Evolutionary conservation across 2,797 vertebrate genomes (phyloP), one percentile per base, ranked within the genome.

Genomic region (Ficedula albicollis): DNA sequence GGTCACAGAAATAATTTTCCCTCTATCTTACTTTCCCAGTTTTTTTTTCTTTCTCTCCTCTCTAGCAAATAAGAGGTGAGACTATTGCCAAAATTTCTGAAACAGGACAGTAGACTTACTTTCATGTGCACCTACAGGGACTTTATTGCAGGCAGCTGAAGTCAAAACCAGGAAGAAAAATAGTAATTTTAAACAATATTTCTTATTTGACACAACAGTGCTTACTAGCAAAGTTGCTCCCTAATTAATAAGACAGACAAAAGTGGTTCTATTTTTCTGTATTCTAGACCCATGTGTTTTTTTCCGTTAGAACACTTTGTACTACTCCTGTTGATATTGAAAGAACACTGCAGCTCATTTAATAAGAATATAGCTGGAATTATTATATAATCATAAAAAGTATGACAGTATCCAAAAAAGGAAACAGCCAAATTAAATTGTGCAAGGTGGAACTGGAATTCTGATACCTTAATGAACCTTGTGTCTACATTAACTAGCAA

Each of bases 211-310:
- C 21, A n/a, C 7, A 51, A 32, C 4, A 36, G 3, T 55, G 10
- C 30, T 83, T 76, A 43, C 19, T 51, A n/a, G 29, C 3, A 85
- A 85, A 55, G 8, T 2, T 38, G 4, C 49, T 38, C 3, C 13
- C 5, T 60, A 58, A 62, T 82, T 69, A 54, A 46, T n/a, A 72
- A n/a, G 13, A 48, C 3, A 39, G 32, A 44, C 6, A 70, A 39
- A 78, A 58, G 5, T 25, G 1, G 4, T 49, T 79, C 13, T 62
- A 15, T 5, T 55, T 85, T 80, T 63, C 48, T 36, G 15, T 44
- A 15, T 34, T 76, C 20, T 63, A n/a, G 10, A 34, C 9, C 7
- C 1, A 0, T 13, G 8, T 0, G 0, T 30, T 84, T 89, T 78
- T 58, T 55, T 51, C 8, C 25, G 21, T 63, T 55, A 39, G 19